Conservation (phyloP, 1,140 invertebrate genomes). For the Probaryconus sp. region DNA sequence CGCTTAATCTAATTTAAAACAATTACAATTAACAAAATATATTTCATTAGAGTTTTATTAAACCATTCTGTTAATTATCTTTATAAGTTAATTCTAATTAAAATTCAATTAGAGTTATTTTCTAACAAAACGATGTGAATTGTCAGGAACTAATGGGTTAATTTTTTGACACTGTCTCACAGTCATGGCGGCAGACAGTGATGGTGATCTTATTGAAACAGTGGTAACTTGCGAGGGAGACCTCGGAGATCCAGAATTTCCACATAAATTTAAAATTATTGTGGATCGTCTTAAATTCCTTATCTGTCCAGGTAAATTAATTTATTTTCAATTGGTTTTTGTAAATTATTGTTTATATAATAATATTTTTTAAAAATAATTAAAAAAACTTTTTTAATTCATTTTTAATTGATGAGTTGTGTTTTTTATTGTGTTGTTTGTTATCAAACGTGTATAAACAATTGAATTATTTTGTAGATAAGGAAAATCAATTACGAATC, state of each 20-base stretch:
- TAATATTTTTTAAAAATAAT: slow-evolving; percentile 3
- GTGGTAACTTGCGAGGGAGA: slow-evolving; percentile 90
- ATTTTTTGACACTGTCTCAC: slow-evolving; percentile 49
- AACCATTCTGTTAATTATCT: neutral
- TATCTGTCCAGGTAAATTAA: slow-evolving; percentile 82
- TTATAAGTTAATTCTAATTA: slow-evolving; percentile 2
- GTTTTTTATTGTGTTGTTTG: too few species aligned
- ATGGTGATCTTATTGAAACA: slow-evolving; percentile 85
- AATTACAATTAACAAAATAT: too few species aligned
- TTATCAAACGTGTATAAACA: too few species aligned
- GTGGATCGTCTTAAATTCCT: slow-evolving; percentile 83
- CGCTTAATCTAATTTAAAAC: too few species aligned
- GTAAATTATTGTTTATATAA: slow-evolving; percentile 1
- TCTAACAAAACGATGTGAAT: slow-evolving; percentile 10
- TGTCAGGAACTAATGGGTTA: slow-evolving; percentile 40
- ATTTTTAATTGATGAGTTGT: slow-evolving; percentile 18
- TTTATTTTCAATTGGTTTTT: neutral
- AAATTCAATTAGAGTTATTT: neutral
- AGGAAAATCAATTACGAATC: slow-evolving; percentile 80
- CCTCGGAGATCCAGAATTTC: slow-evolving; percentile 86
- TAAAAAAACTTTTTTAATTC: slow-evolving; percentile 8
- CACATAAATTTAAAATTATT: slow-evolving; percentile 83
- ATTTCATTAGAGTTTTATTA: too few species aligned
- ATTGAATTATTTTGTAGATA: slow-evolving; percentile 73
- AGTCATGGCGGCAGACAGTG: slow-evolving; percentile 87